phyloP scores from a whole-genome alignment of 2,888 invertebrate species.

The Chalcosyrphus nemorum region DNA sequence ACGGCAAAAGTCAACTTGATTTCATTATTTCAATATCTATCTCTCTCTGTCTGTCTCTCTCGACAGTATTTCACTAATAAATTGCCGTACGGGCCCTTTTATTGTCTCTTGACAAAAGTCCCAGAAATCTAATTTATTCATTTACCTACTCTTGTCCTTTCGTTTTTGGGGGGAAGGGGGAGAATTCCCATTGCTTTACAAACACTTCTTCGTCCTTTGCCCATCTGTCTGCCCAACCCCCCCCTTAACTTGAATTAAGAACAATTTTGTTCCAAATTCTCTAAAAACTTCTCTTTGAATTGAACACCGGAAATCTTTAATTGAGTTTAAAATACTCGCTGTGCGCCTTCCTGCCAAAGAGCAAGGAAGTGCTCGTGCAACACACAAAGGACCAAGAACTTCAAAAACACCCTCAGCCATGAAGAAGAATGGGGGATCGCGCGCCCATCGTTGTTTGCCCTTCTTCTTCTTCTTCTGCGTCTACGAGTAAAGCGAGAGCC shows the following conservation, averaged over 20 bases:
- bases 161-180: no score
- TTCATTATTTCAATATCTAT: slow-evolving; percentile 10
- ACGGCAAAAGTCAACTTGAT: slow-evolving; percentile 14
- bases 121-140: slow-evolving; percentile 22
- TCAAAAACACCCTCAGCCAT: slow-evolving; percentile 14
- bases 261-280: slow-evolving; percentile 4
- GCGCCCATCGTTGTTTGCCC: not conserved
- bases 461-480: not conserved
- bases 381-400: slow-evolving; percentile 12
- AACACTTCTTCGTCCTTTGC: not conserved
- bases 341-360: not conserved
- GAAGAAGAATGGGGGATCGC: no score
- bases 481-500: not conserved
- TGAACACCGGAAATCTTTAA: slow-evolving; percentile 39
- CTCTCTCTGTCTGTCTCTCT: no score
- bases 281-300: slow-evolving; percentile 12
- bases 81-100: not conserved
- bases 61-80: not conserved
- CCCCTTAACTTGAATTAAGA: not conserved
- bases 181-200: not conserved
- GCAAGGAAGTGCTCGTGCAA: not conserved
- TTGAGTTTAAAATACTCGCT: slow-evolving; percentile 34
- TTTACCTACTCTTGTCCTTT: slow-evolving; percentile 4
- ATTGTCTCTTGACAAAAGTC: not conserved
- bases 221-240: no score